Conservation (phyloP, 2,888 invertebrate species). For the Atethmia centrago region DNA sequence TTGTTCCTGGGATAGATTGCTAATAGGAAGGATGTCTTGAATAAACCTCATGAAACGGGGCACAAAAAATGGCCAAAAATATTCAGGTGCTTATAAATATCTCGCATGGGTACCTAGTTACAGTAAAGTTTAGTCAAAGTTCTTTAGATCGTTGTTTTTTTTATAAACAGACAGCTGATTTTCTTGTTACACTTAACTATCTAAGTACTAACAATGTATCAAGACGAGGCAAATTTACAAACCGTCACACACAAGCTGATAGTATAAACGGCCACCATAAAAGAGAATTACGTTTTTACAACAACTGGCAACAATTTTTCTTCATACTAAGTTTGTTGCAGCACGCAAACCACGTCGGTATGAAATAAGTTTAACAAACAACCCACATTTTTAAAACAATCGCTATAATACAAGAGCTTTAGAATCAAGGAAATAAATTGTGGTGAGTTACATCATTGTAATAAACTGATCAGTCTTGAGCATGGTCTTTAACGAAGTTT, state of each 20-base stretch:
- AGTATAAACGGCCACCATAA: constrained; percentile 78
- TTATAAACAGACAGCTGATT: constrained; percentile 53
- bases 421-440: constrained; percentile 45
- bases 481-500: constrained; percentile 28
- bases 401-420: constrained; percentile 33
- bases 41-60: constrained; percentile 2
- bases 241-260: constrained; percentile 75
- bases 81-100: not conserved
- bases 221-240: constrained; percentile 71
- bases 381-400: constrained; percentile 51
- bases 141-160: constrained; percentile 25
- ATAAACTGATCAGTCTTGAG: constrained; percentile 35
- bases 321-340: constrained; percentile 72
- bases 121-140: constrained; percentile 19
- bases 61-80: constrained; percentile 21
- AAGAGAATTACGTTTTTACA: constrained; percentile 80
- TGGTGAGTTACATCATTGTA: constrained; percentile 30
- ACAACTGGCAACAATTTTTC: constrained; percentile 80
- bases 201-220: constrained; percentile 66
- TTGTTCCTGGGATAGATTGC: too few species aligned
- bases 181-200: constrained; percentile 50
- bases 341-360: constrained; percentile 74
- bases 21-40: too few species aligned
- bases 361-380: constrained; percentile 59
- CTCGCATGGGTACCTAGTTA: constrained; percentile 6